These are phyloP conservation scores for Scyliorhinus canicula DNA, from an alignment of 2,797 vertebrate species.

Conservation along the genomic window DNA sequence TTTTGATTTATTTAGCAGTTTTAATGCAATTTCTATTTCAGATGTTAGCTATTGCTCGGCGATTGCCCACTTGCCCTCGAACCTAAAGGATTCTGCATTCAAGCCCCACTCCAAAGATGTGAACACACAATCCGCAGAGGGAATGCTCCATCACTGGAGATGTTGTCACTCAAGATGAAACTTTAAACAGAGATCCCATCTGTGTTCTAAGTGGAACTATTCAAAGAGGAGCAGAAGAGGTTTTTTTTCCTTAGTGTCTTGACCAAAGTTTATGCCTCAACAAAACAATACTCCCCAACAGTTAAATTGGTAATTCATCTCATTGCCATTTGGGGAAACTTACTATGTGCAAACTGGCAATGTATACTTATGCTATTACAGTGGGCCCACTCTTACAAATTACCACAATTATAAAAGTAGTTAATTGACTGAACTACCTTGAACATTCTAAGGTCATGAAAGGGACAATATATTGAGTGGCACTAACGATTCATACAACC, in stretches of 20 bases:
- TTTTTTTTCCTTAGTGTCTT: not conserved
- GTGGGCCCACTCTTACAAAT: not conserved
- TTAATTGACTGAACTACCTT: not conserved
- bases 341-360: not conserved
- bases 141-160: not conserved
- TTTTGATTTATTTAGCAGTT: not conserved
- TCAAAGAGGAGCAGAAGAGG: not conserved
- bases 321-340: not conserved
- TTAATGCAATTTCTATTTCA: too few species aligned
- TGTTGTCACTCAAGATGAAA: not conserved
- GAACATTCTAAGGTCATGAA: not conserved
- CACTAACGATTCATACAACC: not conserved
- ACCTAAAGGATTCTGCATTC: not conserved
- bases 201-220: not conserved
- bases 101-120: not conserved
- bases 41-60: not conserved
- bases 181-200: not conserved
- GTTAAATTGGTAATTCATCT: not conserved
- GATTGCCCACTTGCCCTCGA: not conserved
- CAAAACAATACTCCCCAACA: not conserved
- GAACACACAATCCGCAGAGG: not conserved
- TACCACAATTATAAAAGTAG: not conserved
- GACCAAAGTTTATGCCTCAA: not conserved
- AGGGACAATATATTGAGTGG: not conserved
- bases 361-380: not conserved